Evolutionary conservation across 1,140 invertebrate species (phyloP), one percentile per base, ranked within the genome.

Genomic region (Stegodyphus mimosarum): DNA sequence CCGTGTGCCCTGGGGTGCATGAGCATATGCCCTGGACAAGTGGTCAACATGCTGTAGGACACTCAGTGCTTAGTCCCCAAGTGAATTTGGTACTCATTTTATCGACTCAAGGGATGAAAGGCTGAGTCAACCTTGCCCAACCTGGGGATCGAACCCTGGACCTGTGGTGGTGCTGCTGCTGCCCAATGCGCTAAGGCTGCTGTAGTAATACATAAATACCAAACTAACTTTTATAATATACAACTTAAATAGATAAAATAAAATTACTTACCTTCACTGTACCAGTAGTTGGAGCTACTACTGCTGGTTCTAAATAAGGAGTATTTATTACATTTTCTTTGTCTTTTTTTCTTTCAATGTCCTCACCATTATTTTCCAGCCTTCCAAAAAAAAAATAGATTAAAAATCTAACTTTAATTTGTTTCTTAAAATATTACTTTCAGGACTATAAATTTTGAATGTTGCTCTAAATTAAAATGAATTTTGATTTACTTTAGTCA

Each of bases 331-430:
- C 10, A 76, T 50, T 84, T 70, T 84, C 81, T 70, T 75, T 83
- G 15, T 66, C 71, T 53, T 83, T 84, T 55, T 60, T 84, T 70
- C 73, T 75, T 6, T 69, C 81, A 66, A 50, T 7, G 18, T 84
- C 81, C 69, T 84, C 81, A 13, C 80, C 80, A 76, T 84, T 84
- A 66, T 81, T 81, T 52, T 84, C 81, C 50, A 63, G 6, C 17
- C 81, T 84, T 60, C 9, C 3, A 51, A 63, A 50, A 51, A 66
- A 15, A 50, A 15, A 78, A 15, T n/a, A 78, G n/a, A 9, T 64
- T 7, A 33, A 6, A 15, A 11, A 15, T 75, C 17, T 63, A 60
- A 60, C 5, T 15, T 10, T 60, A 15, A 60, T 5, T 60, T 1
- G 9, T 60, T 60, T 60, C 15, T 60, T 60, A 5, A 60, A 60